Conservation (phyloP, 2,888 invertebrate genomes). For the Leucophenga maculata region DNA sequence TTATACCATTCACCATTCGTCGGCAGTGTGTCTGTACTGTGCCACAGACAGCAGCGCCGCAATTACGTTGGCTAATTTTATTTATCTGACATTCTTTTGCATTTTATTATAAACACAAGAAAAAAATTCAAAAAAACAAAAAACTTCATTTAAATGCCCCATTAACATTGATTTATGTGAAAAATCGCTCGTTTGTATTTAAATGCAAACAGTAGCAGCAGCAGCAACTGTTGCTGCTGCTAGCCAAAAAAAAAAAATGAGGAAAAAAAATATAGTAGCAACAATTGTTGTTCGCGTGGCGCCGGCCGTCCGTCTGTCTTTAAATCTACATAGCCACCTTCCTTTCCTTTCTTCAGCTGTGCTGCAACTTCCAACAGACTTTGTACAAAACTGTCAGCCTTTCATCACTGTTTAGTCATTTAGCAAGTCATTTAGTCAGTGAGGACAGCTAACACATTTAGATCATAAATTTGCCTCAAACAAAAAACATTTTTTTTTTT, state of each 20-base stretch:
- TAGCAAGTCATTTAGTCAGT: slow-evolving; percentile 1
- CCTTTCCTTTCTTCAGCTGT: background rate
- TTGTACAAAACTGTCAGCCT: background rate
- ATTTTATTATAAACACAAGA: slow-evolving; percentile 37
- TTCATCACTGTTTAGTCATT: slow-evolving; percentile 12
- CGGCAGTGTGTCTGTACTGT: background rate
- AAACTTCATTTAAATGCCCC: slow-evolving; percentile 52
- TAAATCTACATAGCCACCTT: background rate
- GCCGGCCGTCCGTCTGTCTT: background rate
- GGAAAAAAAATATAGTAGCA: slow-evolving; percentile 19
- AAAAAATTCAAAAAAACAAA: slow-evolving; percentile 29
- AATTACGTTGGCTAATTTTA: slow-evolving; percentile 59
- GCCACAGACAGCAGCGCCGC: slow-evolving; percentile 29
- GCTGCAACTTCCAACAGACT: background rate
- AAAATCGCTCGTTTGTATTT: slow-evolving; percentile 57
- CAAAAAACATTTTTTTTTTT: background rate
- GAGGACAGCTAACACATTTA: slow-evolving; percentile 13
- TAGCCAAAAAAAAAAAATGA: slow-evolving; percentile 10
- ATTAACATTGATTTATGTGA: slow-evolving; percentile 61
- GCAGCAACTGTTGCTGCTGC: slow-evolving; percentile 10
- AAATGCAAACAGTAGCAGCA: slow-evolving; percentile 36
- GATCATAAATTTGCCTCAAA: background rate
- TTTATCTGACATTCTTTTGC: slow-evolving; percentile 48
- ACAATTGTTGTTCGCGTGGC: background rate
- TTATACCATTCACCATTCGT: background rate